Evolutionary conservation across 2,888 invertebrate genomes (phyloP), one percentile per base, ranked within the genome.

Genomic region (Orthonychiurus folsomi): DNA sequence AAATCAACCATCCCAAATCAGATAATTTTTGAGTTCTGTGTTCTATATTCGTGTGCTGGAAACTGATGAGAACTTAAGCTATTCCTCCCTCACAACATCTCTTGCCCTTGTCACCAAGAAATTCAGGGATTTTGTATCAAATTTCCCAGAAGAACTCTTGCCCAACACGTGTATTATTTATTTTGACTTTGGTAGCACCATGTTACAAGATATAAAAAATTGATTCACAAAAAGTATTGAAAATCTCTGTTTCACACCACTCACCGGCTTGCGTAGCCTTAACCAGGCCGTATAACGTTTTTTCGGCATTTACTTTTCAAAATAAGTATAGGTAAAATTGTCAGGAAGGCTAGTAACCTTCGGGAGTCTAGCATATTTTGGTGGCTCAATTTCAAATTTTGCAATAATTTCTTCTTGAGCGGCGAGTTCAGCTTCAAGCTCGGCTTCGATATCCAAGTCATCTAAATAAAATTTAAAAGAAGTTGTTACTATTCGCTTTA

Each of bases 381-480:
- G 62, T 27, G 63, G 64, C 52, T 69, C 68, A 23, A 60, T 25
- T 56, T 70, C 71, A 28, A 68, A 66, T 55, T 69, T 71, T 23
- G 66, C 66, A 63, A 68, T 66, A 61, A 67, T 69, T 61, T 79
- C 78, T 66, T 79, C 79, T 63, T 80, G 81, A 20, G 80, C 80
- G 1, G 80, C 81, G 61, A 83, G 74, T 74, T 83, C 83, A 61
- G 81, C 77, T 72, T 83, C 82, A 37, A 83, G 74, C 70, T 83
- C 81, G 23, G 88, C 84, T 77, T 93, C 93, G 76, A 92, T 86
- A 77, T 93, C 93, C 60, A 93, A 80, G 77, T 93, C 93, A 69
- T 90, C 91, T n/a, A n/a, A n/a, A n/a, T n/a, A n/a, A n/a, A n/a
- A n/a, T n/a, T n/a, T n/a, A n/a, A n/a, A n/a, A n/a, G n/a, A n/a